Conservation (phyloP, 2,888 invertebrate species). For the Acrobasis suavella region DNA sequence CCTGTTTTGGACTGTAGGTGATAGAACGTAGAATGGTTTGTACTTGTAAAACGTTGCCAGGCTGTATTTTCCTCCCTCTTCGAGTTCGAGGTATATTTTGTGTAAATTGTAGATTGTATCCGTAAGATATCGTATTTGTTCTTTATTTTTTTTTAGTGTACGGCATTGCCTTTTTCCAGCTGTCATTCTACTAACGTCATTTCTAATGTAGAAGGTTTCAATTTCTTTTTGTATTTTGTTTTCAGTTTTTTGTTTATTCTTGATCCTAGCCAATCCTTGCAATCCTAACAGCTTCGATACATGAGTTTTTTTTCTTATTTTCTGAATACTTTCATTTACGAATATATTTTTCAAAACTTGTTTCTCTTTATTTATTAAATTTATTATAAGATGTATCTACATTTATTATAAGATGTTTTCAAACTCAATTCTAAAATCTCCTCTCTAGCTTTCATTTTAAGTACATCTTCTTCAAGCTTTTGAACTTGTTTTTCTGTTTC, state of each 20-base stretch:
- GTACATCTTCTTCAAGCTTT: too few relatives aligned
- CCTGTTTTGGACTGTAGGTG: slow-evolving; percentile 29
- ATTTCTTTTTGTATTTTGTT: slow-evolving; percentile 3
- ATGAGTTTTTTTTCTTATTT: neutral
- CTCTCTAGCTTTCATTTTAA: too few relatives aligned
- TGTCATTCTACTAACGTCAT: slow-evolving; percentile 32
- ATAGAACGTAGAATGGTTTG: slow-evolving; percentile 34
- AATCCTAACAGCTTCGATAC: neutral
- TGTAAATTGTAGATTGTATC: slow-evolving; percentile 31
- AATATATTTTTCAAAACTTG: neutral
- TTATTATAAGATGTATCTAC: neutral
- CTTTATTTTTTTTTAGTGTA: slow-evolving; percentile 30
- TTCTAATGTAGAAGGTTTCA: slow-evolving; percentile 18
- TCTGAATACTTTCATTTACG: neutral
- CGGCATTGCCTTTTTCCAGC: slow-evolving; percentile 34
- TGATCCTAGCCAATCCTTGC: neutral
- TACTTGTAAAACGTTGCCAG: slow-evolving; percentile 32
- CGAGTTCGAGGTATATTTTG: slow-evolving; percentile 30
- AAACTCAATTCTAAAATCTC: neutral
- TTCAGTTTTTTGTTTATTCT: neutral
- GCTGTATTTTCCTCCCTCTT: slow-evolving; percentile 31
- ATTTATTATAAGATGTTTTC: neutral
- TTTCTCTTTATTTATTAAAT: neutral
- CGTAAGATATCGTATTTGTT: slow-evolving; percentile 32
- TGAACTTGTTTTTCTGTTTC: too few relatives aligned